Evolutionary conservation across 92 coral and sea anemone species (phyloP), one percentile per base, ranked within the genome.

Genomic region (Umimayanthus kanabou): DNA sequence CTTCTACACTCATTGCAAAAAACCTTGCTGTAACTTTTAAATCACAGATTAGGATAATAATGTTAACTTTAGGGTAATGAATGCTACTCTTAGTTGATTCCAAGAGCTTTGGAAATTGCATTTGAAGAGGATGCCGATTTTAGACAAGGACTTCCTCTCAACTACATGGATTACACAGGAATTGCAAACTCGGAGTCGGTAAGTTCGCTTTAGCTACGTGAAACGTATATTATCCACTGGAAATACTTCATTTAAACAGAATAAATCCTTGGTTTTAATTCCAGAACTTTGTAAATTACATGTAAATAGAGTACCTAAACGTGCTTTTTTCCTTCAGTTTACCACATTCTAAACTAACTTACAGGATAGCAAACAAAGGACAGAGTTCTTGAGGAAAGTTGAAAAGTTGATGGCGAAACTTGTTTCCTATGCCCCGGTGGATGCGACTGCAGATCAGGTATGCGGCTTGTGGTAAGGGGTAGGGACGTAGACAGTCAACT

Each of bases 401-500:
- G 99, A 97, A 50, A 94, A 92, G 86, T 89, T 97, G 76, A 94
- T 97, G 96, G 91, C 93, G 85, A 97, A 97, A 83, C 87, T 97
- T 42, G 90, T 92, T 16, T 91, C 98, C 23, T 91, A 92, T 90
- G 95, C 98, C 50, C 99, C 99, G 3, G 97, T 97, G 26, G 99
- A 97, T 90, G 99, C 95, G 61, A 94, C 99, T 57, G 98, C 94
- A 76, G 99, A 97, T 85, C 99, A 97, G 98, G 99, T 96, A 91
- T 39, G 67, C 4, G n/a, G n/a, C 4, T 40, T 4, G 20, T 13
- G 15, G 26, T 13, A 15, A 26, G 6, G 80, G 10, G 15, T n/a
- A n/a, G n/a, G n/a, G n/a, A 22, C 29, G 1, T 9, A 14, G 33
- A 45, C 13, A 42, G 39, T 18, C 50, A 10, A 47, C 9, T 15